Evolutionary conservation across 2,888 invertebrate species (phyloP).

Genomic region (Anarsia innoxiella): DNA sequence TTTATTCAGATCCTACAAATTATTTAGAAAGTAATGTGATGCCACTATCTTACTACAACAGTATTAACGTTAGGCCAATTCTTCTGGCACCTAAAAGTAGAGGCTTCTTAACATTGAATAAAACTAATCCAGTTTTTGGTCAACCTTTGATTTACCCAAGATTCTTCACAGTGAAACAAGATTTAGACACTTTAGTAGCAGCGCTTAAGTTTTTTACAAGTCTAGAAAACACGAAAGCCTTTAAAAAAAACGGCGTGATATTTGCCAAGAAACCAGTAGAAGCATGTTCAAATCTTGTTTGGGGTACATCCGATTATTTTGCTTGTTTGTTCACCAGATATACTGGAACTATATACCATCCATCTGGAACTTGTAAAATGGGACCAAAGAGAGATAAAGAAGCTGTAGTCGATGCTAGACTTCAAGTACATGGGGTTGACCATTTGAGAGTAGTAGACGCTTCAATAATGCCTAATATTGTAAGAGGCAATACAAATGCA

Average conservation of each 20-base stretch:
- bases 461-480: constrained; percentile 86
- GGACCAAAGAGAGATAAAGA: constrained; percentile 47
- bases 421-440: constrained; percentile 44
- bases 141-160: constrained; percentile 82
- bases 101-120: constrained; percentile 77
- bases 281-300: constrained; percentile 68
- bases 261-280: constrained; percentile 73
- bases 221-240: constrained; percentile 72
- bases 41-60: constrained; percentile 77
- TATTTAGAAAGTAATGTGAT: constrained; percentile 53
- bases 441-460: constrained; percentile 83
- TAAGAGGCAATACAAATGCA: constrained; percentile 88
- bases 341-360: constrained; percentile 70
- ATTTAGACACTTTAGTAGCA: constrained; percentile 75
- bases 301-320: constrained; percentile 79
- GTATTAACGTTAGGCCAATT: constrained; percentile 77
- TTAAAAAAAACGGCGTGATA: constrained; percentile 67
- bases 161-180: constrained; percentile 76
- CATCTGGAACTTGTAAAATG: constrained; percentile 58
- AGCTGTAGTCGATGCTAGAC: constrained; percentile 48
- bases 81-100: constrained; percentile 76
- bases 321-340: constrained; percentile 78
- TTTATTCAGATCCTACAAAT: constrained; percentile 69
- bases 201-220: constrained; percentile 74
- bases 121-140: constrained; percentile 79